Base-by-base conservation (phyloP, 2,797 vertebrate species). In the Gouania willdenowi region DNA sequence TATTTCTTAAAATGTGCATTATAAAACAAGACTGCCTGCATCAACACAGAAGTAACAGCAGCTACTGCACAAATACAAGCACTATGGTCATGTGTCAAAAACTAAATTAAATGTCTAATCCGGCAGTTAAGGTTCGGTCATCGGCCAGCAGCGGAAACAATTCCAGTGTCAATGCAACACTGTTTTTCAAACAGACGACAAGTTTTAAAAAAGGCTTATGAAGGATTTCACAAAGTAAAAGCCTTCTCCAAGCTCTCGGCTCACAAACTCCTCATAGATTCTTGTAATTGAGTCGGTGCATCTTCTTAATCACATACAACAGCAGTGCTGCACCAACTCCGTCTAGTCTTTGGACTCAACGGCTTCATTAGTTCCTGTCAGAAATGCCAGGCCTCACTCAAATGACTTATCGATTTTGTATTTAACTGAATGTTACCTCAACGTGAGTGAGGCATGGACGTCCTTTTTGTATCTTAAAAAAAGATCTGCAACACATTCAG, bases 351-450 rank as follows among this genome's bases (percentile, higher is more conserved):
- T 65, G 54, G 53, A 42, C 66, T 72, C 66, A 59, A 59, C 59
- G 66, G 59, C 69, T 71, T 78, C 75, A 76, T 81, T 68, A 76
- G 61, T 71, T 61, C 53, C 68, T 60, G 76, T 78, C 68, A 62
- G 60, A 69, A 65, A 41, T 42, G 32, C 41, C 36, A 54, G 49
- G 34, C 44, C 26, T 26, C 20, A 50, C 44, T 71, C 57, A 76
- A 77, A 85, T 74, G 78, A 66, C 67, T 80, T 76, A 81, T 77
- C 43, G 77, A 75, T 68, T 57, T 36, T 40, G 70, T 69, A 77
- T 79, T 79, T 77, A 76, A 75, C 71, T 75, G 67, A 77, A 75
- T 70, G 63, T 51, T 61, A 71, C n/a, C n/a, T n/a, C 48, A 61
- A 63, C 54, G n/a, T 62, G 53, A 33, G 42, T 57, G 45, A 27